Base-by-base conservation (phyloP, 64 coral and sea anemone genomes). In the Porites australiensis region DNA sequence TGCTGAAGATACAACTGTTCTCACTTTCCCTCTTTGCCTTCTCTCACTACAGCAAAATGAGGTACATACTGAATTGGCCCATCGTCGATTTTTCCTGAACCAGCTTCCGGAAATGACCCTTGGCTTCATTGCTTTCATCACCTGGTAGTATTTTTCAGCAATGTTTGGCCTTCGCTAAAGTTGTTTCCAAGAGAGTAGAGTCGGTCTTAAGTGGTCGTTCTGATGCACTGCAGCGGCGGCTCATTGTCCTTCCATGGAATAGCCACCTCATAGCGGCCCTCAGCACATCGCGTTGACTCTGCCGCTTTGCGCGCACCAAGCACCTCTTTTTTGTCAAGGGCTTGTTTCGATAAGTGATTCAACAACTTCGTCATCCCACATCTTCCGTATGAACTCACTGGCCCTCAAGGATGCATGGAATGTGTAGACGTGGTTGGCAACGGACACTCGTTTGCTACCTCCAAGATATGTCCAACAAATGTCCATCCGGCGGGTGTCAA, bases 401-500 rank as follows among this genome's bases (percentile, higher is more conserved):
- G 86, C 70, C 14, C 77, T 15, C 16, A 46, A 21, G 21, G 7
- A 44, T 18, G 51, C n/a, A n/a, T n/a, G n/a, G n/a, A n/a, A 68
- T 8, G 87, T 74, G 58, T 79, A 18, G n/a, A 47, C 48, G 13
- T 50, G 60, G 27, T 48, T 73, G 3, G 66, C 74, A 18, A n/a
- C 47, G 4, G 75, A 72, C 37, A 3, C 43, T 82, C 20, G 50
- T 3, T 18, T 13, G n/a, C 3, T 16, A 63, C 18, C 44, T 74
- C 88, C 60, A 61, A 43, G 13, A 77, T 75, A 22, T 66, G 18
- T 72, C 87, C 67, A 0, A 82, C 79, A 12, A 87, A 15, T 70
- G 83, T 87, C 86, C 93, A 94, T 5, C 93, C 88, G 12, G 90
- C 49, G 88, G 1, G 94, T 95, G 64, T 70, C 52, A 44, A 89